Conservation (phyloP, 2,113 vertebrate species). For the Rousettus leschenaultii region DNA sequence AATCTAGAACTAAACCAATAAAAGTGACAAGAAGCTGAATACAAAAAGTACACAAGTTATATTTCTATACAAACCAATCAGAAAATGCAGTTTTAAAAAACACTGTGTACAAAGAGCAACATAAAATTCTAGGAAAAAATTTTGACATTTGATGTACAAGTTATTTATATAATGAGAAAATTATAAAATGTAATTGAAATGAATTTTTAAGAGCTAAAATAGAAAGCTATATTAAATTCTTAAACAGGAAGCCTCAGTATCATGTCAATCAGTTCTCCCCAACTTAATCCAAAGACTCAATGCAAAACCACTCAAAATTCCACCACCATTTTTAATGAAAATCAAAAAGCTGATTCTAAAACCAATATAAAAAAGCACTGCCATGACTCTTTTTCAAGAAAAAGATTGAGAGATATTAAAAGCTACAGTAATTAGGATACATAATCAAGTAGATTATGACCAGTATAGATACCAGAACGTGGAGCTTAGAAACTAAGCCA, state of each 20-base stretch:
- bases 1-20: neutral
- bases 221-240: neutral
- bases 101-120: too few relatives aligned
- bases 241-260: neutral
- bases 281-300: neutral
- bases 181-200: neutral
- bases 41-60: neutral
- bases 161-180: neutral
- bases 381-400: neutral
- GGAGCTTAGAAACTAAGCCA: neutral
- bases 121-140: neutral
- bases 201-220: neutral
- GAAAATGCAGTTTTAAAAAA: neutral
- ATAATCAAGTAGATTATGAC: neutral
- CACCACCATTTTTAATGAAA: neutral
- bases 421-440: neutral
- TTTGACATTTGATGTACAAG: neutral
- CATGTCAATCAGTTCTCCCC: neutral
- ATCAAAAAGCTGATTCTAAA: neutral
- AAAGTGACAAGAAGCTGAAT: neutral
- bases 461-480: neutral
- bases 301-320: neutral
- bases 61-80: neutral
- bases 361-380: neutral
- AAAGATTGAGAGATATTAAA: neutral